Evolutionary conservation across 1,140 invertebrate genomes (phyloP), one percentile per base, ranked within the genome.

Genomic region (Nebria ingens): DNA sequence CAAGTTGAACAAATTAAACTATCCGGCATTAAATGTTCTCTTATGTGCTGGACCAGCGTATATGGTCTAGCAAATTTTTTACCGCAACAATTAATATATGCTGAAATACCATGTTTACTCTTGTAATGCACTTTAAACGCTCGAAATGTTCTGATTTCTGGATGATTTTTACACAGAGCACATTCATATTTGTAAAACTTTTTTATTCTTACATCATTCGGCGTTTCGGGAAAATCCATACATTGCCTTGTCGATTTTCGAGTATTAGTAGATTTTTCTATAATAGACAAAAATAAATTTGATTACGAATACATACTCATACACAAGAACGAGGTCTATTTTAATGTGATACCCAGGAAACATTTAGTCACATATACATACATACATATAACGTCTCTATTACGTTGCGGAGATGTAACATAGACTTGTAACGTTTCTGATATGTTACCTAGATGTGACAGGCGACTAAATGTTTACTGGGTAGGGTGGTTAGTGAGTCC

Each of bases 121-220:
- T 45, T 45, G 15, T 45, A 45, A 45, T 45, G 40, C 17, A 45
- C 17, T 45, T 45, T 45, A 45, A 45, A 45, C 6, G 40, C 6
- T 12, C 40, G 40, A 45, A 45, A 45, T 17, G 40, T 12, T 45
- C 3, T 11, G 17, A 45, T 45, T 45, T 45, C 40, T 12, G 40
- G 17, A 45, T 45, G 40, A 45, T 45, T 17, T 45, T 45, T 45
- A 17, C 40, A 45, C 15, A 45, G 15, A 45, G 9, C 40, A 45
- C 40, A 45, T 17, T 45, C 40, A 45, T 45, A 45, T 45, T 45
- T 45, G 17, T 45, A 45, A 17, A 45, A 45, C 40, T 45, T 45
- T 45, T 45, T 45, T 45, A 45, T 45, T 45, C 17, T 9, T 12
- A 45, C 17, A 45, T 45, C 40, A 17, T 45, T 45, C 6, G 6